Conservation (phyloP, 2,113 vertebrate genomes). For the Conger conger region DNA sequence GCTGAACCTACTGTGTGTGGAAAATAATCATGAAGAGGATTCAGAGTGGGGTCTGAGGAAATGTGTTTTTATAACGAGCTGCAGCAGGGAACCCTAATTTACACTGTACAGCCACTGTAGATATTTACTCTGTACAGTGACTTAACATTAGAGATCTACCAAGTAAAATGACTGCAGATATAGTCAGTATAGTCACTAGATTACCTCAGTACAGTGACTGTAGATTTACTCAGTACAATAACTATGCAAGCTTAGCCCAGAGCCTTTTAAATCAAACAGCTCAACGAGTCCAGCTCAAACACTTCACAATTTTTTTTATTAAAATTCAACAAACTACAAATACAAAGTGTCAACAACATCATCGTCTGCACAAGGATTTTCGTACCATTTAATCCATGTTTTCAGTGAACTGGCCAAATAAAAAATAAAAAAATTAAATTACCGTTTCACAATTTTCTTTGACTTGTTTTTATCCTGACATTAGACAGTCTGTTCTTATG, state of each 20-base stretch:
- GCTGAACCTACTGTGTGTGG: not conserved
- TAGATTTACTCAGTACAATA: no score
- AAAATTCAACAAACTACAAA: constrained; percentile 12
- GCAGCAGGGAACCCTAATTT: not conserved
- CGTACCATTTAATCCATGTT: not conserved
- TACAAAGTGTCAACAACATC: constrained; percentile 23
- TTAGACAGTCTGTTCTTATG: not conserved
- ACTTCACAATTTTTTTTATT: constrained; percentile 21
- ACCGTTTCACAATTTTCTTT: not conserved
- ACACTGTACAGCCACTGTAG: no score
- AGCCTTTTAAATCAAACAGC: constrained; percentile 21
- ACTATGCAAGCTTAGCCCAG: not conserved
- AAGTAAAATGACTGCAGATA: not conserved
- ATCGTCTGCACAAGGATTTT: constrained; percentile 9
- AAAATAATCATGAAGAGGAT: not conserved
- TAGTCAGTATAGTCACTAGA: not conserved
- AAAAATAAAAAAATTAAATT: not conserved
- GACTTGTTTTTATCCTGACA: not conserved
- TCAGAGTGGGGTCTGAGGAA: not conserved
- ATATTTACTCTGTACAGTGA: not conserved
- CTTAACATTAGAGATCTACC: no score
- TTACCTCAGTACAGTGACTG: no score
- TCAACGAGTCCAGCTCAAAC: constrained; percentile 17
- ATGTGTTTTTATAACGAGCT: not conserved
- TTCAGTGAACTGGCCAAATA: not conserved